phyloP scores from a whole-genome alignment of 2,797 vertebrate genomes.

The Podarcis lilfordi region DNA sequence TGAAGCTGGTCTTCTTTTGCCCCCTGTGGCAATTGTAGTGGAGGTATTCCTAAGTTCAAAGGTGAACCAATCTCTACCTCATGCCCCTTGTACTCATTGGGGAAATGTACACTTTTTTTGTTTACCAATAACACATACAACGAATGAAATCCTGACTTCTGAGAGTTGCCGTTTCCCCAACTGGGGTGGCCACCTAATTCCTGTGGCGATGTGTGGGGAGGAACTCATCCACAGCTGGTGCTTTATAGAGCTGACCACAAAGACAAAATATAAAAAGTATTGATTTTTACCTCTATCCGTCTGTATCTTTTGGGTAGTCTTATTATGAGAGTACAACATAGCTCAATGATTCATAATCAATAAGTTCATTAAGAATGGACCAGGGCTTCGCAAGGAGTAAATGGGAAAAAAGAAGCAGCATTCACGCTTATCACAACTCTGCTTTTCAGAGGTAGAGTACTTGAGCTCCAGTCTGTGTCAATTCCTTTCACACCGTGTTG shows the following conservation, averaged over 20 bases:
- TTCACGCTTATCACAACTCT: not conserved
- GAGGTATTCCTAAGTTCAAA: not conserved
- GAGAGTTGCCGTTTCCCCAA: not conserved
- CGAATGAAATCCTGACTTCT: not conserved
- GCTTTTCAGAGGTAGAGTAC: not conserved
- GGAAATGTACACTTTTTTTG: not conserved
- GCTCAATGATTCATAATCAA: not conserved
- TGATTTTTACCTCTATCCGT: not conserved
- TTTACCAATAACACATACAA: not conserved
- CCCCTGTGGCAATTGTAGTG: not conserved
- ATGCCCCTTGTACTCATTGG: not conserved
- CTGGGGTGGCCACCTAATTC: not conserved
- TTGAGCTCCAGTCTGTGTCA: not conserved
- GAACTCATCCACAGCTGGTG: not conserved
- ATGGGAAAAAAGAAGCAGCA: too few species aligned
- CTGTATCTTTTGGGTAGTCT: not conserved
- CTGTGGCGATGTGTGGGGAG: not conserved
- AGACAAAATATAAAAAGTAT: not conserved
- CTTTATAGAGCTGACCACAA: not conserved
- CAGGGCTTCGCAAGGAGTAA: not conserved
- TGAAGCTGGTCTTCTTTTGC: not conserved
- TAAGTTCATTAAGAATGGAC: not conserved
- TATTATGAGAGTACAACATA: not conserved
- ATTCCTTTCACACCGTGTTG: not conserved
- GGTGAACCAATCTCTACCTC: not conserved